Evolutionary conservation across 2,113 vertebrate species (phyloP), one percentile per base, ranked within the genome.

Genomic region (Cyphomyrus plagiostoma): DNA sequence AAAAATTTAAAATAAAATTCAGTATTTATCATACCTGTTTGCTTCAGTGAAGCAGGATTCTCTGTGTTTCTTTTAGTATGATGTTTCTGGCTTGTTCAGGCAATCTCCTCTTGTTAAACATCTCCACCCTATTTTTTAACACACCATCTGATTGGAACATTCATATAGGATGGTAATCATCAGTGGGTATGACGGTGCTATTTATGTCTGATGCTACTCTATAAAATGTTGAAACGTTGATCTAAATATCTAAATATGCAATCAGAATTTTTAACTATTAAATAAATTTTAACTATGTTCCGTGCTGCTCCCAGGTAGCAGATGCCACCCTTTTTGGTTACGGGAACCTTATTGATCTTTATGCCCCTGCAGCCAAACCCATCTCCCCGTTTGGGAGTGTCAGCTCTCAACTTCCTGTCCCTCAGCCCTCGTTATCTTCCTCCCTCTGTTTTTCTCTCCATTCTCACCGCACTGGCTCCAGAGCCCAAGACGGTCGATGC

Each of bases 401-500:
- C 66, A 30, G 26, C 66, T 66, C 23, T 26, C 58, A n/a, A 3
- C 4, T 46, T 85, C 42, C 46, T 50, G 19, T 23, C 19, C 21
- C n/a, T 45, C 45, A 49, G 48, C 19, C 48, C 30, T 80, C 1
- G 13, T 45, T 80, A 80, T 42, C 35, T 13, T 0, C 35, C 19
- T 45, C 42, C 50, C 53, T 66, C 26, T 7, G 3, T 77, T 48
- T 82, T 17, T 53, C 30, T 48, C 88, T 82, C 88, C 49, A 42
- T 42, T 74, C 74, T n/a, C 88, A n/a, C 87, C 15, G n/a, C 89
- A 88, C 85, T 87, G 90, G 89, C 92, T 89, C 19, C 93, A 96
- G 97, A 97, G 89, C 91, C 93, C 58, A 84, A 86, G 17, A 93
- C 93, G 19, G 96, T 96, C 39, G 89, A 94, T 91, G 92, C 89